A percentile compares a stretch with the other conserved stretches of the same genome.
These are phyloP conservation scores for Diabrotica undecimpunctata DNA, from an alignment of 1,140 invertebrate genomes.

Conservation along the genomic window DNA sequence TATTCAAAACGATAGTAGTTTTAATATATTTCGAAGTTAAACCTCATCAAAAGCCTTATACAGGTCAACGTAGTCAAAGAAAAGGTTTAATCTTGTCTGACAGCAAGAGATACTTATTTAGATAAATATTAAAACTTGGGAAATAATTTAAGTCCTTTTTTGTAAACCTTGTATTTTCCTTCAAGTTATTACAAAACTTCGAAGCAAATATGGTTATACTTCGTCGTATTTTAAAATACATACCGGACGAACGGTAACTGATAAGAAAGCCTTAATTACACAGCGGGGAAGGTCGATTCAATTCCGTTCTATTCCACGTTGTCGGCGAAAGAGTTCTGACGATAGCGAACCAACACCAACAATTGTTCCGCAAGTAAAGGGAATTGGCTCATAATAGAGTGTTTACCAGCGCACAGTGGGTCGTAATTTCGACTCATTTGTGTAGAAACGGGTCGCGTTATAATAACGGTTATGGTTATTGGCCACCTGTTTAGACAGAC, in stretches of 20 bases:
- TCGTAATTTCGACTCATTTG: conserved; percentile 50
- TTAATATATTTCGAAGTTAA: too few relatives aligned
- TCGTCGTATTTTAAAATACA: conserved; percentile 4
- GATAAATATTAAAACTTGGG: too few relatives aligned
- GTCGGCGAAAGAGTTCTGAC: conserved; percentile 31
- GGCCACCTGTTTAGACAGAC: conserved; percentile 46
- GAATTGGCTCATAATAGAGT: conserved; percentile 48
- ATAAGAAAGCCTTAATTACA: conserved; percentile 36
- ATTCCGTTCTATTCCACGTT: background rate
- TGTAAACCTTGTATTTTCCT: too few relatives aligned
- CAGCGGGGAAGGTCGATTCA: conserved; percentile 28
- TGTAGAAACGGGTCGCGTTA: conserved; percentile 48
- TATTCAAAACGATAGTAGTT: too few relatives aligned
- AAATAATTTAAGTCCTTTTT: too few relatives aligned
- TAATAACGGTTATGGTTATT: conserved; percentile 51
- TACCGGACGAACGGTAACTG: conserved; percentile 11
- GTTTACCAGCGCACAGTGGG: conserved; percentile 48
- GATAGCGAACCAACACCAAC: conserved; percentile 29
- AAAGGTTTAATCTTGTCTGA: too few relatives aligned
- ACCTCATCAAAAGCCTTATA: too few relatives aligned
- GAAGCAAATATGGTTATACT: too few relatives aligned
- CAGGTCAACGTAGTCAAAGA: too few relatives aligned
- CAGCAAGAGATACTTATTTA: too few relatives aligned
- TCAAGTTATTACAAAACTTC: too few relatives aligned
- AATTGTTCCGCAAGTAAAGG: conserved; percentile 40